Evolutionary conservation across 1,140 invertebrate species (phyloP), one percentile per base, ranked within the genome.

Genomic region (Cepaea nemoralis): DNA sequence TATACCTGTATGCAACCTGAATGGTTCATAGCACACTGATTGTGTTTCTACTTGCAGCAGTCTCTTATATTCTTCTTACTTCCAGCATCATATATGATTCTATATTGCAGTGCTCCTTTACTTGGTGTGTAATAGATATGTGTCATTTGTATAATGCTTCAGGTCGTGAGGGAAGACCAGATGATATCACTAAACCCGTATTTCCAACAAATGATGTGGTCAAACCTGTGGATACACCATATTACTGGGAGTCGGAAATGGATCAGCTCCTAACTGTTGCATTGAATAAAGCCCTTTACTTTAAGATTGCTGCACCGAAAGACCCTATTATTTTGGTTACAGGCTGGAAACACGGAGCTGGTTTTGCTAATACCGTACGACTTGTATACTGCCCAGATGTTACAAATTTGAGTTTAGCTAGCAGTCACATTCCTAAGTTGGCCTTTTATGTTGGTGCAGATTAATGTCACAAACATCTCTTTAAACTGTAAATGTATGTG

Each of bases 211-310:
- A 16, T 5, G n/a, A 31, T n/a, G 40, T 33, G 16, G 55, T 45
- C 6, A 55, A 50, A 35, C 16, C 31, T 27, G 40, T 6, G 35
- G 55, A 35, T 24, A 6, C 85, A 92, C 63, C 96, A 97, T 98
- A 96, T 35, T 97, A 98, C 88, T 99, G 98, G 98, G 91, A 97
- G 80, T 96, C 97, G 87, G 98, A 99, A 92, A 97, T 99, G 24
- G 97, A 99, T 91, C 94, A 94, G 69, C 94, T 98, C 83, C 96
- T 99, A 5, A 94, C 97, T 87, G 94, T 94, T 87, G 97, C 96
- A 31, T 93, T 99, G 76, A 93, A 95, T 77, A 95, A 97, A 88
- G 98, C 97, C n/a, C 96, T 97, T 89, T 92, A 93, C 79, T 94
- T 95, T 85, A 95, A 95, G n/a, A 98, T 99, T 91, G 93, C 99